These are phyloP conservation scores for Callopanchax toddi DNA, from an alignment of 2,113 vertebrate genomes.

Conservation along the genomic window DNA sequence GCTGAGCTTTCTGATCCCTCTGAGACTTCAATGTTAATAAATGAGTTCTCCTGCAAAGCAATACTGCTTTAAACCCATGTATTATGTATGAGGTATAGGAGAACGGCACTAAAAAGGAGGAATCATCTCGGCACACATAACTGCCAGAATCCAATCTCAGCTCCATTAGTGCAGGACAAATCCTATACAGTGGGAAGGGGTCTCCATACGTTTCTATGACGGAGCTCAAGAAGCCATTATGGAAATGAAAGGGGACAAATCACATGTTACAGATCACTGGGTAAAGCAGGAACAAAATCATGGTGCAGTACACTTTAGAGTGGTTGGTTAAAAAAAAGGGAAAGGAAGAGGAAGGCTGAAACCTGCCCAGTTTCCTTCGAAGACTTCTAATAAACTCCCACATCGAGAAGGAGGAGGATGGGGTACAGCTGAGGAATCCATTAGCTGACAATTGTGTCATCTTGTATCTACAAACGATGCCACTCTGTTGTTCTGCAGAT, in stretches of 20 bases:
- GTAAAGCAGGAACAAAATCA: conserved; percentile 70
- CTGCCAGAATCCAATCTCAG: conserved; percentile 82
- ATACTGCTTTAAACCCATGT: conserved; percentile 79
- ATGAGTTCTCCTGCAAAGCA: conserved; percentile 75
- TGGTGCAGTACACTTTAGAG: conserved; percentile 56
- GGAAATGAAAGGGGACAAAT: conserved; percentile 81
- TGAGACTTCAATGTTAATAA: conserved; percentile 80
- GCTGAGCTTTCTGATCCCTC: conserved; percentile 68
- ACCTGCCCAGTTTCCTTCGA: conserved; percentile 27
- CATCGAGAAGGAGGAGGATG: conserved; percentile 1
- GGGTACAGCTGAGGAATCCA: conserved; percentile 42
- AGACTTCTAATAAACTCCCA: conserved; percentile 60
- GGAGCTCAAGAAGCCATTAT: conserved; percentile 80
- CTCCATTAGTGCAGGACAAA: conserved; percentile 83
- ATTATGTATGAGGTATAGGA: conserved; percentile 81
- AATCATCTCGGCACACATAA: conserved; percentile 78
- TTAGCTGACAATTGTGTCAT: conserved; percentile 58
- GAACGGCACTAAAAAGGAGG: conserved; percentile 78
- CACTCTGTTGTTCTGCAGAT: conserved; percentile 57
- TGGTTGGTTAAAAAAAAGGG: conserved; percentile 38
- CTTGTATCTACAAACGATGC: conserved; percentile 55
- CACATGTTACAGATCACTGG: conserved; percentile 72
- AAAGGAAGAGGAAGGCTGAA: conserved; percentile 23
- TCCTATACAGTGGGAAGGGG: conserved; percentile 76
- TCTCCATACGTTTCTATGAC: conserved; percentile 76